Evolutionary conservation across 2,888 invertebrate genomes (phyloP).

Genomic region (Caenorhabditis sp.): DNA sequence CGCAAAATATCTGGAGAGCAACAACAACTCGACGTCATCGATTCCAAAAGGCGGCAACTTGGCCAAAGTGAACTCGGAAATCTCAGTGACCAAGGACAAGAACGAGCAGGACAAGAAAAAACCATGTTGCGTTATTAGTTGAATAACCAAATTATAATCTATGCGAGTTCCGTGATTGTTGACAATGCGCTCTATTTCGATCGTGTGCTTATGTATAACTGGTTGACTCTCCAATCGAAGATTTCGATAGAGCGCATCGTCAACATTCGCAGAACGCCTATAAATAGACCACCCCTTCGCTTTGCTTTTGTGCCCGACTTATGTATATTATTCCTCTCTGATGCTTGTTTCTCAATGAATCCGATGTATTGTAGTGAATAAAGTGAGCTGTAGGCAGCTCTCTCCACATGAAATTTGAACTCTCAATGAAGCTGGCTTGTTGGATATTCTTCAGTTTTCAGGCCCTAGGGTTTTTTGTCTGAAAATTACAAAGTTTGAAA

Average conservation of each 20-base stretch:
- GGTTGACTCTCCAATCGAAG: no score
- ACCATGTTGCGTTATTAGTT: slow-evolving; percentile 69
- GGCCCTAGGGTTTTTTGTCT: not conserved
- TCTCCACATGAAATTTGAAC: no score
- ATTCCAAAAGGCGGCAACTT: slow-evolving; percentile 54
- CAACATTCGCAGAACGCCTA: no score
- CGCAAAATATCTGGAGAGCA: slow-evolving; percentile 32
- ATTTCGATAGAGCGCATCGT: no score
- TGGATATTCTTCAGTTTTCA: no score
- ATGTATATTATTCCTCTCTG: not conserved
- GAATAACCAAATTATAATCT: slow-evolving; percentile 1
- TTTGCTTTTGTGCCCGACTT: not conserved
- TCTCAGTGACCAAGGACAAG: slow-evolving; percentile 60
- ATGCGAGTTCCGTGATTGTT: no score
- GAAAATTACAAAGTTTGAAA: not conserved
- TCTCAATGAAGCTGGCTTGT: not conserved
- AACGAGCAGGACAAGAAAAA: slow-evolving; percentile 56
- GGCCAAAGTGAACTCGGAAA: slow-evolving; percentile 70
- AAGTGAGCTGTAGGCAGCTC: no score
- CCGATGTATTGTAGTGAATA: no score
- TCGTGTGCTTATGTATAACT: no score
- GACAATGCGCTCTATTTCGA: no score
- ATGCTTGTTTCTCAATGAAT: no score
- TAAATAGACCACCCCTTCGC: not conserved
- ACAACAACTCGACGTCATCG: slow-evolving; percentile 27